phyloP scores from a whole-genome alignment of 1,140 invertebrate species.

The Trachymyrmex cornetzi region DNA sequence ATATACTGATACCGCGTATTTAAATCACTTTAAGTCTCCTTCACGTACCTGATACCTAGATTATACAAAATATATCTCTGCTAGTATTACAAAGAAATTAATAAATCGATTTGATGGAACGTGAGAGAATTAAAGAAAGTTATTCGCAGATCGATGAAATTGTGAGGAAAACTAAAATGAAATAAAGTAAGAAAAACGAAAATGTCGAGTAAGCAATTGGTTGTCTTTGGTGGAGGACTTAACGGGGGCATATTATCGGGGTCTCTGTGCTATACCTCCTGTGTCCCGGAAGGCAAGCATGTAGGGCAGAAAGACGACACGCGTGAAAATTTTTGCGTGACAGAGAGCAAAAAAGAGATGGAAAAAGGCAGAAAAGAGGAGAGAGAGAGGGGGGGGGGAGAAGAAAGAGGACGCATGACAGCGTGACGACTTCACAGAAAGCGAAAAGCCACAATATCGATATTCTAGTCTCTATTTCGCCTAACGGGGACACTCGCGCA shows the following conservation, averaged over 20 bases:
- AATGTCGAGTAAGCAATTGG: conserved; percentile 21
- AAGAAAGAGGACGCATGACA: conserved; percentile 28
- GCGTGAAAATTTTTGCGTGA: conserved; percentile 80
- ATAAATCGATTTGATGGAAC: conserved; percentile 27
- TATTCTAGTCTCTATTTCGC: conserved; percentile 56
- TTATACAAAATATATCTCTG: conserved; percentile 13
- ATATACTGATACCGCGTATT: conserved; percentile 18
- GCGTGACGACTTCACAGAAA: conserved; percentile 61
- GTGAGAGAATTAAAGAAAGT: conserved; percentile 48
- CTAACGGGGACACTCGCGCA: conserved; percentile 27
- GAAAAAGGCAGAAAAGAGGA: not conserved
- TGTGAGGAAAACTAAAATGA: conserved; percentile 11
- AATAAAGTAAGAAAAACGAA: conserved; percentile 29
- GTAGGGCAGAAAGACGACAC: conserved; percentile 83
- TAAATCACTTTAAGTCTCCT: conserved; percentile 24
- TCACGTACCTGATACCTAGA: conserved; percentile 44
- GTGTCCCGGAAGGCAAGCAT: conserved; percentile 84
- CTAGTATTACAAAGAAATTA: conserved; percentile 11
- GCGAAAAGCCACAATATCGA: conserved; percentile 66
- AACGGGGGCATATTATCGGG: conserved; percentile 32
- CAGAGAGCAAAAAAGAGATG: conserved; percentile 5
- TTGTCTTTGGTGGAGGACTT: conserved; percentile 6
- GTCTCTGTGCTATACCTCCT: conserved; percentile 82
- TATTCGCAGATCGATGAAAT: not conserved
- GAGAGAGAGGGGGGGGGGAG: not conserved